Base-by-base conservation (phyloP, 2,113 vertebrate species). In the Papio anubis region DNA sequence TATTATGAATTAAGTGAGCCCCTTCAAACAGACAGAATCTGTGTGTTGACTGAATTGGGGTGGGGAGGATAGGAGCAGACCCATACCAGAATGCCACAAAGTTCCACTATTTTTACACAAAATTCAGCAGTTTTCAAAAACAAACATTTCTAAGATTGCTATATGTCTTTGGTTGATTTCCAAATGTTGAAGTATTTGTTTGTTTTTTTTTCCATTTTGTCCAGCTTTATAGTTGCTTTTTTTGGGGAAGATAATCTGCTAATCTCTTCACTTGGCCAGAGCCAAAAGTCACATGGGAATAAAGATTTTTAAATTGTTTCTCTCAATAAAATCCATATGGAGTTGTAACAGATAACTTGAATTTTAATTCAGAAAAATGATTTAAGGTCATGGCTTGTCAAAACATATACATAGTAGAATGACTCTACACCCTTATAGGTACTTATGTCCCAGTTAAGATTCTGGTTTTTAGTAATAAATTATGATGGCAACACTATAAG, bases 301-400 rank as follows among this genome's bases (percentile, higher is more conserved):
- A 40, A 66, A 72, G 52, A 87, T 43, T 87, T 87, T 93, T n/a
- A 43, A 68, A 66, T 68, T 20, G 30, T 52, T 93, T 78, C 57
- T 86, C 52, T 87, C 59, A 79, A 43, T 68, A 55, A 79, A 93
- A 86, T 73, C 72, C 38, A 75, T 14, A 78, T 40, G 17, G 27
- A 73, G n/a, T 68, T 16, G 25, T 45, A 75, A 45, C 23, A n/a
- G 72, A 93, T 25, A 78, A 55, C 17, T 5, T 84, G 57, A 78
- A 68, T 93, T 93, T 93, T 55, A 93, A 87, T 87, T 79, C 8
- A 78, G 48, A 85, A 50, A 93, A 27, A 50, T 66, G 73, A 86
- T 93, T 85, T 64, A 76, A 75, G 57, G 55, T 85, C 57, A 52
- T 40, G 55, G 70, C 40, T 9, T 86, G 27, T 68, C 59, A 57